Base-by-base conservation (phyloP, 2,113 vertebrate genomes). In the Thinocorus orbignyianus region DNA sequence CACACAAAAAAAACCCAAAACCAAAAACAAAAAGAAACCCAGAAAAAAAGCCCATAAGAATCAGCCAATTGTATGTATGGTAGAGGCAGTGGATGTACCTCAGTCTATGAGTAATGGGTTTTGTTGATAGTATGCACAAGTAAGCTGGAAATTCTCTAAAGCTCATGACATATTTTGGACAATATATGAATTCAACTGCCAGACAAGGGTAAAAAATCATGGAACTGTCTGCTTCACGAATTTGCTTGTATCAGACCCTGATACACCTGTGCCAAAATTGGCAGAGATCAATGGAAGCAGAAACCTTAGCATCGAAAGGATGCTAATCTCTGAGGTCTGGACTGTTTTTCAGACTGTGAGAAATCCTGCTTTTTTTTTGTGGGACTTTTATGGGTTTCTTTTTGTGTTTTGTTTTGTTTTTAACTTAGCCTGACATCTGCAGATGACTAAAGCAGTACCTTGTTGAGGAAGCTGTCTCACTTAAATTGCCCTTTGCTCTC, bases 71-170 rank as follows among this genome's bases (percentile, higher is more conserved):
- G 65, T 19, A 35, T 58, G 28, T 83, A 64, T 61, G 37, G 44
- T n/a, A 86, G 44, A 74, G 49, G 28, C 46, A 81, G 17, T 31
- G 17, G 42, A 42, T 68, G 22, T 19, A 46, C 7, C 37, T 78
- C 60, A 49, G 60, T 54, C 61, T 48, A 23, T 46, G 66, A 91
- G 33, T n/a, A 61, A 30, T 62, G 22, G 22, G 10, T 52, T 81
- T 95, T 91, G 51, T 91, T 92, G 80, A 85, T 64, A 73, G 19
- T 30, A 52, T 41, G 81, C 62, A 44, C 15, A 66, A 69, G 25
- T 42, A 90, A 81, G 28, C 8, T 80, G n/a, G 30, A 96, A 96
- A 96, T 91, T 64, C 51, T 92, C 46, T 65, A 91, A 94, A 97
- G 14, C 39, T 92, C 39, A 51, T 74, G 44, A 62, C 33, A 77